Conservation (phyloP, 2,797 vertebrate genomes). For the Dermochelys coriacea region DNA sequence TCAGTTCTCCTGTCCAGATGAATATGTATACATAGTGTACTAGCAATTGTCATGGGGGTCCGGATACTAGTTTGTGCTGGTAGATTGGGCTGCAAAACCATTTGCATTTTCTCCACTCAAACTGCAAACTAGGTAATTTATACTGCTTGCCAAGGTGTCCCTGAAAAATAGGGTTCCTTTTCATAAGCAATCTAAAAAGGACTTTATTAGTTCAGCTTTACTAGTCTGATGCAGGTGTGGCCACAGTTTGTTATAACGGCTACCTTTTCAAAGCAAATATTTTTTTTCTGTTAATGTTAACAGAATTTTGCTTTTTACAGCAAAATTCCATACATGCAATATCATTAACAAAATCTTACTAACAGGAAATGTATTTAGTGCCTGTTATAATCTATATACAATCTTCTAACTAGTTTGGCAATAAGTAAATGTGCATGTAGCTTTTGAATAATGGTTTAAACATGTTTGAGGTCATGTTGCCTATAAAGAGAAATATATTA, state of each 20-base stretch:
- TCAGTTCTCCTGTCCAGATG: background rate
- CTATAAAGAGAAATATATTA: background rate
- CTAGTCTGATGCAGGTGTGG: background rate
- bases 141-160: background rate
- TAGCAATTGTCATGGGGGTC: no score
- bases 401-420: background rate
- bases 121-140: no score
- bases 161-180: background rate
- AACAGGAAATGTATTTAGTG: background rate
- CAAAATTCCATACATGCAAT: background rate
- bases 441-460: background rate
- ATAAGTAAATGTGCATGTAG: background rate
- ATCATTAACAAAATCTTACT: background rate
- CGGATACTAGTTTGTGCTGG: no score
- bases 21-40: background rate
- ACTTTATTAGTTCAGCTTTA: background rate
- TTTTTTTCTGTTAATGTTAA: background rate
- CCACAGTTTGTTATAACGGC: background rate
- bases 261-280: background rate
- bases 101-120: no score
- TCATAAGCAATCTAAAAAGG: background rate
- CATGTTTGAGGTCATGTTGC: background rate
- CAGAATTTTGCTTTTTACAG: background rate
- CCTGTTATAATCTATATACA: background rate
- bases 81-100: no score